Evolutionary conservation across 64 coral and sea anemone species (phyloP).

Genomic region (Pachyseris speciosa): DNA sequence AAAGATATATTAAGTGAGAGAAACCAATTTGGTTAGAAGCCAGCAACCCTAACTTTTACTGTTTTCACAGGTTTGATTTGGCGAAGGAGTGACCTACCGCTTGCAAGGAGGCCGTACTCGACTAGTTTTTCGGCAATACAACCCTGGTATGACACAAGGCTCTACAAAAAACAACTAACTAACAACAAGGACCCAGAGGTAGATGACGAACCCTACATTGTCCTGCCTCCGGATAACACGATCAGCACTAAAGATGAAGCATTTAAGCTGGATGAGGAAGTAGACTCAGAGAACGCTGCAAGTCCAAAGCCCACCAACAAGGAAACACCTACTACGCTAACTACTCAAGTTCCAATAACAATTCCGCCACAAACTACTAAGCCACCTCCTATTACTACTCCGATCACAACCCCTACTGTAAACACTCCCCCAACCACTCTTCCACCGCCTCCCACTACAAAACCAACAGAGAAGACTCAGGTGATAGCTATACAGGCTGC

Average conservation of each 20-base stretch:
- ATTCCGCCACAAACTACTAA: neutral
- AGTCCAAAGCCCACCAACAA: neutral
- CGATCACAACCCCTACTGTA: neutral
- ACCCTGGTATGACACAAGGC: neutral
- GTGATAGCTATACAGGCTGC: neutral
- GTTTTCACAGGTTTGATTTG: neutral
- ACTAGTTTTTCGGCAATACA: too few relatives aligned
- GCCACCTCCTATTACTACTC: neutral
- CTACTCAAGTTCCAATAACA: neutral
- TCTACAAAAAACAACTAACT: slow-evolving; percentile 19
- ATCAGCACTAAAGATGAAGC: slow-evolving; percentile 29
- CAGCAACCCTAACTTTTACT: too few relatives aligned
- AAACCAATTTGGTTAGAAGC: too few relatives aligned
- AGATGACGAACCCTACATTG: slow-evolving; percentile 33
- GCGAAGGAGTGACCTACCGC: neutral
- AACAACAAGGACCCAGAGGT: slow-evolving; percentile 13
- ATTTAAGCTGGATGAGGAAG: slow-evolving; percentile 9
- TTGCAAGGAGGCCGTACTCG: neutral
- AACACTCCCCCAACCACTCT: slow-evolving; percentile 2
- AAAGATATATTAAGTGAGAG: too few relatives aligned
- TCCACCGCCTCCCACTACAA: slow-evolving; percentile 10
- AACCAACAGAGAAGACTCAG: neutral
- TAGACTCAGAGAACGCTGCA: neutral
- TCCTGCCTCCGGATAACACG: slow-evolving; percentile 27
- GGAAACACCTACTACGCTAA: neutral